phyloP scores from a whole-genome alignment of 2,888 invertebrate species.

The Cataglyphis rosenhaueri region DNA sequence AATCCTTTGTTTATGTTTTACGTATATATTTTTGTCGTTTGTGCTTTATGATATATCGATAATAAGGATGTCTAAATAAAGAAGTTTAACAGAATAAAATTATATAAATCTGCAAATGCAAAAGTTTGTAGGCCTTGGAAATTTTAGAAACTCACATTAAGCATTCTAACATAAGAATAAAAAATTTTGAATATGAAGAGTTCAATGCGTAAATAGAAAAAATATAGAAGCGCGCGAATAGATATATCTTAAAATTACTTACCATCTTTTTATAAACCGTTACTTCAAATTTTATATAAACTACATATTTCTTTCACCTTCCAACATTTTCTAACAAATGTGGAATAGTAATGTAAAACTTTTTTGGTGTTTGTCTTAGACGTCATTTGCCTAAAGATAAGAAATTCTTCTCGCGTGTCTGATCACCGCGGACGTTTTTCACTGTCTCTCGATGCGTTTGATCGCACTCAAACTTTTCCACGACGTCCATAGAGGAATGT shows the following conservation, averaged over 20 bases:
- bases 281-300: not conserved
- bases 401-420: conserved; percentile 32
- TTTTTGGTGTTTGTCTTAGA: not conserved
- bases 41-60: not conserved
- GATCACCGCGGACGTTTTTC: conserved; percentile 45
- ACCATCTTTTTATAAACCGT: not conserved
- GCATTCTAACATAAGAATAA: not conserved
- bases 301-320: not conserved
- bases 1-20: not conserved
- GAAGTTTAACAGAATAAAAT: conserved; percentile 19
- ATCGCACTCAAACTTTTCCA: conserved; percentile 47
- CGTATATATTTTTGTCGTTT: not conserved
- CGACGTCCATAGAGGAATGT: conserved; percentile 11
- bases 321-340: not conserved
- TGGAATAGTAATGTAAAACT: conserved; percentile 10
- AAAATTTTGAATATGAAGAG: not conserved
- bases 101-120: conserved; percentile 1
- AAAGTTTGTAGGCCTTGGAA: not conserved
- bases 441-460: conserved; percentile 30
- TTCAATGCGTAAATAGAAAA: not conserved
- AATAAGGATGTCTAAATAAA: not conserved
- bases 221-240: not conserved
- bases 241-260: conserved; percentile 1
- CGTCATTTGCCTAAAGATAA: conserved; percentile 35
- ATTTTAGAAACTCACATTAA: not conserved